Percentiles rank a stretch among this genome's conserved stretches.
These are phyloP conservation scores for Periparus ater DNA, from an alignment of 2,797 vertebrate species.

Conservation along the genomic window DNA sequence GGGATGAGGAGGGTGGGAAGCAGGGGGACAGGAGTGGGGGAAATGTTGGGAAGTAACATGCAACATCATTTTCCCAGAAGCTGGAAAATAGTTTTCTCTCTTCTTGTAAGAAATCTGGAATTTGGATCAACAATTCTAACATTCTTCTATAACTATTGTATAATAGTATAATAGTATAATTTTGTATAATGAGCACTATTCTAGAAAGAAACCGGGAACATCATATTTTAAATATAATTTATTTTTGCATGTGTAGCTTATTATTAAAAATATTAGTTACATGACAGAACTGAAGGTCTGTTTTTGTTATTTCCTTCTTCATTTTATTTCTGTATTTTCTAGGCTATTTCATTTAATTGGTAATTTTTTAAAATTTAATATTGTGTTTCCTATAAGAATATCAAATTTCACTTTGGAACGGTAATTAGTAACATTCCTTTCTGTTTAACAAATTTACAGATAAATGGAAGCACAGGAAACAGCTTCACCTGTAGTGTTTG, in stretches of 20 bases:
- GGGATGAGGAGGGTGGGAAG: background rate
- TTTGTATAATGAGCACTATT: background rate
- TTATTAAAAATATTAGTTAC: background rate
- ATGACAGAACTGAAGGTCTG: background rate
- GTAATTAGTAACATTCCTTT: background rate
- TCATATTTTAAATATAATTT: background rate
- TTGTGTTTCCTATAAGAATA: conserved; percentile 1
- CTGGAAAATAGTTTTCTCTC: background rate
- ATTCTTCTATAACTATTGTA: background rate
- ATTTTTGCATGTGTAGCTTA: background rate
- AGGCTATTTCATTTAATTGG: background rate
- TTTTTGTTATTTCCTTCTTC: background rate
- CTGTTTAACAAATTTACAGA: background rate
- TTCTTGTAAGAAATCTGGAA: background rate
- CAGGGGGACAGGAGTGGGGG: fast-evolving
- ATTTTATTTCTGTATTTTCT: background rate
- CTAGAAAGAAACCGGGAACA: background rate
- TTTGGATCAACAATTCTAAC: background rate
- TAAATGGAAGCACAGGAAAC: background rate
- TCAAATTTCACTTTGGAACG: conserved; percentile 15
- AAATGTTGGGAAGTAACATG: background rate
- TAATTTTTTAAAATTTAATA: background rate
- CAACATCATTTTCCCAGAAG: background rate
- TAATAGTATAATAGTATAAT: too few relatives aligned
- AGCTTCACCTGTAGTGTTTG: background rate